Evolutionary conservation across 1,140 invertebrate genomes (phyloP), one percentile per base, ranked within the genome.

Genomic region (Paracyclopina nana): DNA sequence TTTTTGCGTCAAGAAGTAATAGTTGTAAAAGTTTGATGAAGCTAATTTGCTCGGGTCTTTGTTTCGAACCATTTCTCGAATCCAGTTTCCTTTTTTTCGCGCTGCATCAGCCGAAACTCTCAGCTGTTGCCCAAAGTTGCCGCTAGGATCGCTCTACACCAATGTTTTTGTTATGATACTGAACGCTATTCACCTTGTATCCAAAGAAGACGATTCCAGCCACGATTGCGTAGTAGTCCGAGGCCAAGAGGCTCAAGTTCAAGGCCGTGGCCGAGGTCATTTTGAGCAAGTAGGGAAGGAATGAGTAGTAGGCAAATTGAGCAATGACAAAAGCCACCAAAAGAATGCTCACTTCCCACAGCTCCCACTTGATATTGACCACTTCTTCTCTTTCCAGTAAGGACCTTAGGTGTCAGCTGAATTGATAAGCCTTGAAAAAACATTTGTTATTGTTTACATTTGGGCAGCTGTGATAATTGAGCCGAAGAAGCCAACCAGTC

Each of bases 141-240:
- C n/a, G n/a, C n/a, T n/a, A n/a, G n/a, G n/a, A n/a, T n/a, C n/a
- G n/a, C n/a, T n/a, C n/a, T n/a, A n/a, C n/a, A n/a, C n/a, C n/a
- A n/a, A n/a, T n/a, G n/a, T n/a, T n/a, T n/a, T n/a, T n/a, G n/a
- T n/a, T n/a, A n/a, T 18, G 16, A 29, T 1, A 54, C 28, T 4
- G 29, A 31, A 11, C n/a, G 16, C 22, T 40, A 46, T 18, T 66
- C 65, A 85, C 82, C 71, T 82, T 77, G 64, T 82, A 84, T 50
- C 80, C 73, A 62, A 85, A 83, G 53, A 84, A 69, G 56, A 78
- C 71, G 58, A 86, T 76, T 55, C 82, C 82, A 53, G 76, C 70
- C 48, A 88, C 70, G 30, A 86, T 70, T 29, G 82, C 77, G 63
- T 85, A 87, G 61, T 84, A 86, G 65, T 87, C 82, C 0, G 83